These are phyloP conservation scores for Drosophila virilis DNA, from an alignment of 1,140 invertebrate species.

Conservation along the genomic window DNA sequence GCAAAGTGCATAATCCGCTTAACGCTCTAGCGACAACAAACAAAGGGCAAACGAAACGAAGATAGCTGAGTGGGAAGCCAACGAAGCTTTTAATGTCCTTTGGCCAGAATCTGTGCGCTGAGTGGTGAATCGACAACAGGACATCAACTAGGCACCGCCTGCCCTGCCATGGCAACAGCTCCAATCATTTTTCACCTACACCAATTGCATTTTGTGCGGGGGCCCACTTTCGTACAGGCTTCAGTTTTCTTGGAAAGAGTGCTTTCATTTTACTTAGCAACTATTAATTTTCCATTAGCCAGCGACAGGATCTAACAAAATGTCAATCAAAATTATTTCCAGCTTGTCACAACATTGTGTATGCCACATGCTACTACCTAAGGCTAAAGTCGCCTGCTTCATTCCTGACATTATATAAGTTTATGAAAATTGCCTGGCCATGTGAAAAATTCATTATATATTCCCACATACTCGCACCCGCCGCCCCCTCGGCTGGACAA, in stretches of 20 bases:
- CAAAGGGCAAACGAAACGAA: slow-evolving; percentile 11
- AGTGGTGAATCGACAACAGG: slow-evolving; percentile 4
- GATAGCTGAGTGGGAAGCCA: slow-evolving; percentile 23
- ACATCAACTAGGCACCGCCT: not conserved
- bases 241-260: slow-evolving; percentile 9
- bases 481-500: slow-evolving; percentile 6
- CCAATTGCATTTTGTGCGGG: slow-evolving; percentile 15
- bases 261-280: slow-evolving; percentile 32
- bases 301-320: slow-evolving; percentile 25
- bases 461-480: not conserved
- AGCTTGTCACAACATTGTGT: slow-evolving; percentile 55
- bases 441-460: slow-evolving; percentile 47
- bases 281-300: slow-evolving; percentile 63
- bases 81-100: slow-evolving; percentile 35
- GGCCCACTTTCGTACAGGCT: not conserved
- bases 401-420: slow-evolving; percentile 21
- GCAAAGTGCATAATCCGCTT: slow-evolving; percentile 63
- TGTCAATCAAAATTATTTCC: slow-evolving; percentile 57
- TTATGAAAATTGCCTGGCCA: slow-evolving; percentile 44
- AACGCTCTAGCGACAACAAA: slow-evolving; percentile 18
- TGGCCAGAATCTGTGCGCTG: slow-evolving; percentile 6
- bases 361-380: slow-evolving; percentile 1
- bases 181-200: slow-evolving; percentile 33
- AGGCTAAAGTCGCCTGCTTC: not conserved
- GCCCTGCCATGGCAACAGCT: slow-evolving; percentile 2